Base-by-base conservation (phyloP, 1,140 invertebrate species). In the Acromyrmex heyeri region DNA sequence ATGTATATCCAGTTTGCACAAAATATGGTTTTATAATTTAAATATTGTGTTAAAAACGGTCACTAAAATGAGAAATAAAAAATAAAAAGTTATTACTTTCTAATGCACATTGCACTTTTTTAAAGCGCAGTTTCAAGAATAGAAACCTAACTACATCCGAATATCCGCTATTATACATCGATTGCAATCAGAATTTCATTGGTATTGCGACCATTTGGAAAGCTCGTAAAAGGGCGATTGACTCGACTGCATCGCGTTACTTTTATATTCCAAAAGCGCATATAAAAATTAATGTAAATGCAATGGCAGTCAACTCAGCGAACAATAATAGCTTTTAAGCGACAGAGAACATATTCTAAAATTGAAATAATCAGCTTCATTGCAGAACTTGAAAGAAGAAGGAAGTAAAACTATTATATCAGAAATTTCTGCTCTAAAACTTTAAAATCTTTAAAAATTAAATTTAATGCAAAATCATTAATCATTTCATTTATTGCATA, bases 181-280 rank as follows among this genome's bases (percentile, higher is more conserved):
- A 85, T 75, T 76, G 86, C 59, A 73, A 24, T 57, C 53, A 10
- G 64, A 53, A 65, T 86, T 44, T 76, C 53, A 55, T 44, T 34
- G n/a, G 53, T 69, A 53, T 62, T 78, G 24, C 24, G 44, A 75
- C 50, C 59, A 55, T 57, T 87, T 16, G 53, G 30, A 55, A 90
- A 89, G 87, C 83, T 87, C 81, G 70, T 67, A 86, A 87, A 90
- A 62, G 62, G 59, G 61, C 57, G 69, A 67, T 86, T 78, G 34
- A 86, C 67, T 79, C 72, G 67, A 75, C 55, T 82, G 27, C 50
- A 55, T 44, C 78, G 21, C 30, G n/a, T 78, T 72, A 70, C 53
- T 81, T 88, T 83, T 77, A 78, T 73, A 82, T 82, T 57, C 53
- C 70, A 59, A 65, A 44, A 55, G 79, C 53, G 64, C n/a, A 10